Percentiles rank a stretch among this genome's conserved stretches.
phyloP scores from a whole-genome alignment of 2,797 vertebrate genomes.

The Sebastes trivittatus region DNA sequence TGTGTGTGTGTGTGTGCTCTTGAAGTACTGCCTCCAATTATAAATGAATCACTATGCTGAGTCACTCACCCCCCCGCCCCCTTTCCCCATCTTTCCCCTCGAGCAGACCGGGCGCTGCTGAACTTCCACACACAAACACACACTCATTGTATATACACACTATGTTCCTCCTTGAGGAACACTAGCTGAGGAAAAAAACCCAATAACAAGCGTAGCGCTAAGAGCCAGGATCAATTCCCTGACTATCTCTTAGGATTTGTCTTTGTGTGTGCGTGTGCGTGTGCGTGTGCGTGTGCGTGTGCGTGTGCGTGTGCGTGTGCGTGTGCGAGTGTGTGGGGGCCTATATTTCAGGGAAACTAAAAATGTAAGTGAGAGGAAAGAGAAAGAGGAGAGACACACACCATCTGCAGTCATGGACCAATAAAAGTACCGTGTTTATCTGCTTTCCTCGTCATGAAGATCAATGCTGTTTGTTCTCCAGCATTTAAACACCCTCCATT shows the following conservation, averaged over 20 bases:
- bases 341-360: constrained; percentile 30
- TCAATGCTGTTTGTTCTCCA: constrained; percentile 60
- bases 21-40: constrained; percentile 66
- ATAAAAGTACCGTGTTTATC: constrained; percentile 1
- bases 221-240: constrained; percentile 45
- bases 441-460: constrained; percentile 40
- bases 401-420: constrained; percentile 24
- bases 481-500: constrained; percentile 47
- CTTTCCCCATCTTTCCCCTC: constrained; percentile 24
- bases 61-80: constrained; percentile 46
- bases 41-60: constrained; percentile 72
- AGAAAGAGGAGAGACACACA: constrained; percentile 11
- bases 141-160: constrained; percentile 23
- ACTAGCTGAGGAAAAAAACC: constrained; percentile 42
- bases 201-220: constrained; percentile 36
- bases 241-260: constrained; percentile 8
- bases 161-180: constrained; percentile 43
- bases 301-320: background rate
- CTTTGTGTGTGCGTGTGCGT: background rate
- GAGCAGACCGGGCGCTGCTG: constrained; percentile 31
- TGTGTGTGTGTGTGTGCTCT: constrained; percentile 41
- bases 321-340: background rate
- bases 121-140: constrained; percentile 10
- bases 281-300: background rate
- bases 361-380: constrained; percentile 6